Base-by-base conservation (phyloP, 2,888 invertebrate genomes). In the Paralinhomoeus sp. region DNA sequence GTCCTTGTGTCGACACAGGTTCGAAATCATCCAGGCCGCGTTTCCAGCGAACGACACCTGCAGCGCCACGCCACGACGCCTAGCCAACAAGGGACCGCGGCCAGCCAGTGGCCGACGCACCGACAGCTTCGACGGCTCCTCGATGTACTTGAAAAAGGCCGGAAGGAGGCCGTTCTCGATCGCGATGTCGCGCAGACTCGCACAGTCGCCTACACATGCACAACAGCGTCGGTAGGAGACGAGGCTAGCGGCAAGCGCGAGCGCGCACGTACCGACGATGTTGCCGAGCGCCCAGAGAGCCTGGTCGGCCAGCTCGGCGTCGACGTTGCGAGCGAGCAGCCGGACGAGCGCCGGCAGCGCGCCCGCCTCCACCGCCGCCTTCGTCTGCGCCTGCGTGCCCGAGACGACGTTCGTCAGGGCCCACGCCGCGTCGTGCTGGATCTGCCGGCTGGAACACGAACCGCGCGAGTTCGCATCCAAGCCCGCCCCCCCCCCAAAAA, bases 1-100 rank as follows among this genome's bases (percentile, higher is more conserved):
- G 67, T 80, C 85, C 70, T 93, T 93, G 44, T 93, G 91, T 59
- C 93, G 75, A 64, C 91, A 93, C 52, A 97, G 71, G 69, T 97
- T 97, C 38, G 91, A 91, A 48, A 93, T 69, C 38, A 89, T 82
- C 93, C 93, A 97, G 22, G 60, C 53, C 40, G 60, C 45, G 7
- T 55, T 58, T 9, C 57, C 51, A 12, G 51, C 51, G 42, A 55
- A 55, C 1, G 48, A 44, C 20, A 37, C 37, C 35, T 47, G 45
- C 37, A 57, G 43, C 12, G 42, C 15, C 7, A n/a, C n/a, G n/a
- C 93, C 93, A 97, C 20, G 60, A 52, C 40, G 60, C 45, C 9
- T 55, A 58, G 13, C 57, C 51, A 12, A 51, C 51, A 41, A 55
- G 54, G 1, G 48, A 44, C 20, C 35, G 37, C 35, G 47, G 45